phyloP scores from a whole-genome alignment of 1,140 invertebrate genomes.

The Euura lappo region DNA sequence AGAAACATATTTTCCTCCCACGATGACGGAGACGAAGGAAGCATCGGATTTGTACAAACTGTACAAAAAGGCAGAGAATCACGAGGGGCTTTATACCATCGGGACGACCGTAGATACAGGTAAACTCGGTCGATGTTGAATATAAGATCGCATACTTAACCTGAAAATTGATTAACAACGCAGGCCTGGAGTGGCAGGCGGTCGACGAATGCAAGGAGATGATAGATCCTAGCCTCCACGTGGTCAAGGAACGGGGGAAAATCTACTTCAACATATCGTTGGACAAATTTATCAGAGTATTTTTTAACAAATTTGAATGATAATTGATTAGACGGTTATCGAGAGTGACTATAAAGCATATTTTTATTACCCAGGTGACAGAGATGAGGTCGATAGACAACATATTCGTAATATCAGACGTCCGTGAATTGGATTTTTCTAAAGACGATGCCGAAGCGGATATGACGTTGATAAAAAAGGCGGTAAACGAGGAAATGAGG shows the following conservation, averaged over 20 bases:
- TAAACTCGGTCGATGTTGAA: constrained; percentile 17
- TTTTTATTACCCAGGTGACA: constrained; percentile 49
- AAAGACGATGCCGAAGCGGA: constrained; percentile 37
- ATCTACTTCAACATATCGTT: constrained; percentile 58
- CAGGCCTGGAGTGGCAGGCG: constrained; percentile 64
- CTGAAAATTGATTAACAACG: constrained; percentile 17
- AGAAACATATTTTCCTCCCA: too few species aligned
- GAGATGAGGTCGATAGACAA: constrained; percentile 62
- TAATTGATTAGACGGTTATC: not conserved
- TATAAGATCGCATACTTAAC: not conserved
- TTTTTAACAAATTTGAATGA: not conserved
- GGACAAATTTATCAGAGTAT: constrained; percentile 43
- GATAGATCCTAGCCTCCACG: constrained; percentile 42
- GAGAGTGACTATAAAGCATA: not conserved
- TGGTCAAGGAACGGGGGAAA: constrained; percentile 54
- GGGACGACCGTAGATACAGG: constrained; percentile 42
- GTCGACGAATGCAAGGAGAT: constrained; percentile 63
- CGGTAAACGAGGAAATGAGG: constrained; percentile 48
- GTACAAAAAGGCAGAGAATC: constrained; percentile 28
- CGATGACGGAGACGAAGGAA: constrained; percentile 25
- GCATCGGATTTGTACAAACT: constrained; percentile 30
- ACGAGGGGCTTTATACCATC: constrained; percentile 34
- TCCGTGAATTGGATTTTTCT: constrained; percentile 47
- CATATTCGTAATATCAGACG: constrained; percentile 42
- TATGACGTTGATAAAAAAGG: constrained; percentile 47